A percentile compares a stretch with the other conserved stretches of the same genome.
These are phyloP conservation scores for Lingula anatina DNA, from an alignment of 2,888 invertebrate genomes.

Conservation along the genomic window DNA sequence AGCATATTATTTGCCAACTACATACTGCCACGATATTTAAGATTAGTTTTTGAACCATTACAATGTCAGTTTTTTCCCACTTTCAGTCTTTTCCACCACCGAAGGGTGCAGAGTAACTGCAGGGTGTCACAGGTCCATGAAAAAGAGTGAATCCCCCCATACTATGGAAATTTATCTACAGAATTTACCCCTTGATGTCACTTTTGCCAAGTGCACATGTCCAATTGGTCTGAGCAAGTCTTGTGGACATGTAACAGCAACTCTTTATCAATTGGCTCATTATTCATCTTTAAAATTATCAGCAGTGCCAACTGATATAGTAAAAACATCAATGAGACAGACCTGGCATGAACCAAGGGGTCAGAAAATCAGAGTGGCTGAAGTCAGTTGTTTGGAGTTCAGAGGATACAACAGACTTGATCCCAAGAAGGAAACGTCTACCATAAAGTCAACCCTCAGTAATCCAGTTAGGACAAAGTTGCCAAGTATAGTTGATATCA, in stretches of 20 bases:
- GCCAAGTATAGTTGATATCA: conserved; percentile 8
- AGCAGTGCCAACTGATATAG: conserved; percentile 6
- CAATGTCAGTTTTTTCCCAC: no score
- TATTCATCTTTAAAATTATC: conserved; percentile 2
- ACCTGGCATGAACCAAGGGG: conserved; percentile 9
- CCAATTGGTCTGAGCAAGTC: conserved; percentile 3
- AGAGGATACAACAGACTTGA: conserved; percentile 1
- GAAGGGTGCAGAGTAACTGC: not conserved
- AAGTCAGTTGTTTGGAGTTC: conserved; percentile 6
- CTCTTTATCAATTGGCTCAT: conserved; percentile 5
- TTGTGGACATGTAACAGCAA: conserved; percentile 6
- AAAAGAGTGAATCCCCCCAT: not conserved
- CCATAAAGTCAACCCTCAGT: conserved; percentile 2
- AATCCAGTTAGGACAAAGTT: no score
- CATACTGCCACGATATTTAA: no score
- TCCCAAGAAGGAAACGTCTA: not conserved
- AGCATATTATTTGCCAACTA: no score
- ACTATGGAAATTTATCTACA: not conserved
- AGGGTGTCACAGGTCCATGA: conserved; percentile 2
- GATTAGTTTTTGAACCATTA: no score
- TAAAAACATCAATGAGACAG: conserved; percentile 8
- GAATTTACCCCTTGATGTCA: not conserved
- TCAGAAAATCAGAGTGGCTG: conserved; percentile 1
- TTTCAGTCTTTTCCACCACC: no score
- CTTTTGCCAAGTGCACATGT: conserved; percentile 4